Evolutionary conservation across 2,888 invertebrate species (phyloP), one percentile per base, ranked within the genome.

Genomic region (Brachycybe producta): DNA sequence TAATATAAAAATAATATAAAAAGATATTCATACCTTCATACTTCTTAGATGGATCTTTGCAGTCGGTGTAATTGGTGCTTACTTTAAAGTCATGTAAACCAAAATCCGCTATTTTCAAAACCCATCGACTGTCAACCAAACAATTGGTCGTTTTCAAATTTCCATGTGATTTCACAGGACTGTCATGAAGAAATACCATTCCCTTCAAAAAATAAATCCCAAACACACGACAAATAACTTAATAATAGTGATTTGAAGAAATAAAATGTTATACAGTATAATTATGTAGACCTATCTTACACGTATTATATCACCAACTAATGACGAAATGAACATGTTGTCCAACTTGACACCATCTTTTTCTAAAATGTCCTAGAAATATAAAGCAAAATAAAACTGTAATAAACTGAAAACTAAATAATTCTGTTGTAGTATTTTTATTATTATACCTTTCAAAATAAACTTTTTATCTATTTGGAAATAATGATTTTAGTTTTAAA

Each of bases 111-210:
- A 90, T 83, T 56, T 69, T 85, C 45, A 88, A 72, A 15, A 88
- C 85, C 87, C 88, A 90, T 57, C 88, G 73, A 55, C 84, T 84
- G 66, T 90, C 88, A 5, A 90, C 84, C 30, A 90, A 70, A 63
- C 90, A 90, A 66, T 90, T 90, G 58, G 82, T 84, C 0, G 87
- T 85, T 38, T 82, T 76, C 28, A 90, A 70, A 62, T 85, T 85
- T 3, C 88, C 90, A 62, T 90, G 90, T 0, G 83, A 84, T 38
- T 80, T 71, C 19, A 86, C 77, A 21, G 83, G 77, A 13, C 82
- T 83, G 60, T 85, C 84, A 62, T 86, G 86, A 0, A 86, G 70
- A 62, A 83, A 84, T 38, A 82, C 83, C 73, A 86, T 74, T 0
- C 85, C 86, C 87, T 88, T 66, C 13, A 17, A 23, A 35, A 15